These are phyloP conservation scores for Arothron firmamentum DNA, from an alignment of 2,113 vertebrate genomes.

Conservation along the genomic window DNA sequence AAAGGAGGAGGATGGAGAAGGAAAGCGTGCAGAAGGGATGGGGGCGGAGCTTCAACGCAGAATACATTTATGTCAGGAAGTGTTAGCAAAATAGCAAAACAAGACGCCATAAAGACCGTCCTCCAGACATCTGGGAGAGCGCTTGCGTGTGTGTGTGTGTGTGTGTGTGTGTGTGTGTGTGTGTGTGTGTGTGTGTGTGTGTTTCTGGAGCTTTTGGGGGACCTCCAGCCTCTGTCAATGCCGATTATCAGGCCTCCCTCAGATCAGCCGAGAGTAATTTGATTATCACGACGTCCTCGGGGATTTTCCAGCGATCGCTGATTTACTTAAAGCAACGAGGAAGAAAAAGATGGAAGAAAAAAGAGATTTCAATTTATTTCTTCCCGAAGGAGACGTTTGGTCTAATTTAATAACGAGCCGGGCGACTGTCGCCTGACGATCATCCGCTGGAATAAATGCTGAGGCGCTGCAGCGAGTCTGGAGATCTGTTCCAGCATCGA, in stretches of 20 bases:
- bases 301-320: constrained; percentile 55
- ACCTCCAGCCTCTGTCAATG: constrained; percentile 23
- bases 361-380: constrained; percentile 57
- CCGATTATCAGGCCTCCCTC: constrained; percentile 50
- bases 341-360: constrained; percentile 1
- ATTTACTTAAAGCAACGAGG: constrained; percentile 60
- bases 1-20: neutral
- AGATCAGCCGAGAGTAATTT: constrained; percentile 66
- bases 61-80: neutral
- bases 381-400: constrained; percentile 58
- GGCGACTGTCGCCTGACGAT: constrained; percentile 21
- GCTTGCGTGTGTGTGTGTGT: no score
- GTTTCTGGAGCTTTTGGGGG: constrained; percentile 7
- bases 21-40: neutral
- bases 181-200: constrained; percentile 7
- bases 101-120: neutral
- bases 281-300: constrained; percentile 60
- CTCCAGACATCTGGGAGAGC: neutral
- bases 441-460: constrained; percentile 19
- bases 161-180: neutral
- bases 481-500: neutral
- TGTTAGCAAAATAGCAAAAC: neutral
- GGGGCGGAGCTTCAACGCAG: constrained; percentile 13
- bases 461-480: constrained; percentile 1
- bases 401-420: constrained; percentile 57